A percentile compares a stretch with the other conserved stretches of the same genome.
Evolutionary conservation across 1,140 invertebrate genomes (phyloP).

Genomic region (Tetraneura akinire): DNA sequence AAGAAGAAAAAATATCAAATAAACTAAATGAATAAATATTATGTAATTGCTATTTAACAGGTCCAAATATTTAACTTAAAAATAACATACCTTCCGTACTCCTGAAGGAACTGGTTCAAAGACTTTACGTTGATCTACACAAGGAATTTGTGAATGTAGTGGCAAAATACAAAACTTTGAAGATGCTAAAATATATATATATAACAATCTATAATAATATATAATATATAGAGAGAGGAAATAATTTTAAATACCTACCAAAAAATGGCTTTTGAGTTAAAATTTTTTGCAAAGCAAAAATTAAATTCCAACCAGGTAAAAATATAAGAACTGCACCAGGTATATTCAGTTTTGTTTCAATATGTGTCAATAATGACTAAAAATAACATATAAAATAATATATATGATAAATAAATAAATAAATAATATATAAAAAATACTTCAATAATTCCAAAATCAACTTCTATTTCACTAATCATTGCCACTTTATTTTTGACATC

Average conservation of each 20-base stretch:
- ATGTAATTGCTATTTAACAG: not conserved
- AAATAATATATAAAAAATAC: constrained; percentile 54
- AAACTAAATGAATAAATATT: no score
- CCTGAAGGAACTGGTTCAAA: constrained; percentile 75
- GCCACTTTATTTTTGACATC: constrained; percentile 73
- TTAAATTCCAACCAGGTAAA: constrained; percentile 92
- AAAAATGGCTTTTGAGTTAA: constrained; percentile 77
- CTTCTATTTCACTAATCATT: constrained; percentile 81
- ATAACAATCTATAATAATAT: not conserved
- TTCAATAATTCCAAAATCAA: constrained; percentile 91
- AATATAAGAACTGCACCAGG: constrained; percentile 89
- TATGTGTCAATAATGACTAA: constrained; percentile 72
- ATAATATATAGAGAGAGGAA: not conserved
- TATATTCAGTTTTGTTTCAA: constrained; percentile 67
- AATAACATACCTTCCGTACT: constrained; percentile 67
- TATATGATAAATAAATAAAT: not conserved
- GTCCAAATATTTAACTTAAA: not conserved
- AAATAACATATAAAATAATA: constrained; percentile 39
- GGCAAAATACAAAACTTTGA: constrained; percentile 73
- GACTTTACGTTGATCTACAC: constrained; percentile 86
- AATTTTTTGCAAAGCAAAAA: constrained; percentile 87
- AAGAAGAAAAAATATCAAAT: no score
- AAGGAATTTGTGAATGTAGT: constrained; percentile 85
- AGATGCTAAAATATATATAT: constrained; percentile 49
- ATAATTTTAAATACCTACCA: constrained; percentile 59